Base-by-base conservation (phyloP, 2,113 vertebrate genomes). In the Psephotus haematonotus region DNA sequence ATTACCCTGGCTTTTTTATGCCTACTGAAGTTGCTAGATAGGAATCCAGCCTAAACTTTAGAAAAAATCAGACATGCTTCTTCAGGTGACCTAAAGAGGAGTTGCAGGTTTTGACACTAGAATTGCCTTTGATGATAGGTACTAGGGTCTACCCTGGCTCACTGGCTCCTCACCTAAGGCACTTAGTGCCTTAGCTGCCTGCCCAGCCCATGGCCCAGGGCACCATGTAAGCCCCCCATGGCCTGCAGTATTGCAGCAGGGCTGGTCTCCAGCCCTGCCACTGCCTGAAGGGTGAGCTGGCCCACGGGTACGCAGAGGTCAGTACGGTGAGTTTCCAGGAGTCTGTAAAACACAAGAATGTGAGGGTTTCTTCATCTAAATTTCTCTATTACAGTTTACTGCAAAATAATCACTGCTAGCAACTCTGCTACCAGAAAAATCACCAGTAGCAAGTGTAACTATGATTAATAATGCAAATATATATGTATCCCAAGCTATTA, bases 271-370 rank as follows among this genome's bases (percentile, higher is more conserved):
- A 59, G 55, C 31, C 55, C 55, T n/a, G 33, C 19, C 19, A 22
- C 31, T n/a, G 55, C 55, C 19, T 22, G 19, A n/a, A 13, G 31
- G 19, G 55, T 57, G 55, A 14, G 13, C 7, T 9, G 1, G 24
- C 14, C 27, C 4, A 27, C 1, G 1, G n/a, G 16, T 12, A 9
- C 10, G 8, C 2, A 3, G 2, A 57, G 31, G 31, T 33, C 55
- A 57, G 1, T 5, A 16, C 29, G 1, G 0, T 22, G 15, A 15
- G 35, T 37, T 43, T 0, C 1, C 2, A 1, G 28, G 15, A 20
- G 6, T 72, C 28, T 44, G 13, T 41, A 6, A 62, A 11, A 31
- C 10, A 6, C 4, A 1, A 17, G 33, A 33, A 59, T 59, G 55
- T n/a, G 55, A 57, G 13, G 37, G 52, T 47, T 35, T 59, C 39